phyloP scores from a whole-genome alignment of 2,888 invertebrate genomes.

The Limnephilus lunatus region DNA sequence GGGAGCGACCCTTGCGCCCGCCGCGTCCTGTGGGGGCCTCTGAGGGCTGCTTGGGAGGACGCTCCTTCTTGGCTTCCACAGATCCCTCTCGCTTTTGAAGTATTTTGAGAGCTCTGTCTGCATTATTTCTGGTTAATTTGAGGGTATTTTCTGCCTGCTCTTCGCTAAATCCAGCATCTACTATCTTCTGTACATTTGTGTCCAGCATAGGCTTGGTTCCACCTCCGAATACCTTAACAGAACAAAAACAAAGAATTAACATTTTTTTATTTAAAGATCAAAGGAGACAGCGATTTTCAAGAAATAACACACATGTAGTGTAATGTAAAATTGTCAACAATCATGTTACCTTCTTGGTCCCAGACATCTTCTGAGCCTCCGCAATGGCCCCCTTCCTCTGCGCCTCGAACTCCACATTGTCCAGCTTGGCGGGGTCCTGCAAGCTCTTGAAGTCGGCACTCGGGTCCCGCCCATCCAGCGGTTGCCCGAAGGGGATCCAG shows the following conservation, averaged over 20 bases:
- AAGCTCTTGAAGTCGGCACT: slow-evolving; percentile 86
- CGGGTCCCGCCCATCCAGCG: slow-evolving; percentile 78
- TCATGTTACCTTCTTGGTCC: slow-evolving; percentile 76
- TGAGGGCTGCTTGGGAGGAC: slow-evolving; percentile 71
- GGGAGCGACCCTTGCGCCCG: slow-evolving; percentile 75
- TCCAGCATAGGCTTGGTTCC: slow-evolving; percentile 83
- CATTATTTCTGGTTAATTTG: slow-evolving; percentile 83
- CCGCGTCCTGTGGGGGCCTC: slow-evolving; percentile 73
- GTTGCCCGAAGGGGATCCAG: slow-evolving; percentile 94
- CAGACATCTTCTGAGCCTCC: slow-evolving; percentile 84
- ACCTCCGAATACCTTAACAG: slow-evolving; percentile 79
- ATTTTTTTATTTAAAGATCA: slow-evolving; percentile 10
- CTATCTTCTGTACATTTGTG: slow-evolving; percentile 86
- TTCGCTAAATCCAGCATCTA: slow-evolving; percentile 87
- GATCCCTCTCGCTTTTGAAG: slow-evolving; percentile 79
- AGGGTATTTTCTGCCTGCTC: slow-evolving; percentile 87
- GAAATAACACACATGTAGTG: not conserved
- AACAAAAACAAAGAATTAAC: slow-evolving; percentile 43
- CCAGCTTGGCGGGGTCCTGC: slow-evolving; percentile 80
- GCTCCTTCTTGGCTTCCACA: slow-evolving; percentile 74
- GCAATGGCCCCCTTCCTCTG: slow-evolving; percentile 93
- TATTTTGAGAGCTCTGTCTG: slow-evolving; percentile 83
- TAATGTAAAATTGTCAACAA: not conserved
- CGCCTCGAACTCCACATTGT: slow-evolving; percentile 91
- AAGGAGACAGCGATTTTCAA: slow-evolving; percentile 14